phyloP scores from a whole-genome alignment of 2,797 vertebrate genomes.

The Cryptoblepharus egeriae region DNA sequence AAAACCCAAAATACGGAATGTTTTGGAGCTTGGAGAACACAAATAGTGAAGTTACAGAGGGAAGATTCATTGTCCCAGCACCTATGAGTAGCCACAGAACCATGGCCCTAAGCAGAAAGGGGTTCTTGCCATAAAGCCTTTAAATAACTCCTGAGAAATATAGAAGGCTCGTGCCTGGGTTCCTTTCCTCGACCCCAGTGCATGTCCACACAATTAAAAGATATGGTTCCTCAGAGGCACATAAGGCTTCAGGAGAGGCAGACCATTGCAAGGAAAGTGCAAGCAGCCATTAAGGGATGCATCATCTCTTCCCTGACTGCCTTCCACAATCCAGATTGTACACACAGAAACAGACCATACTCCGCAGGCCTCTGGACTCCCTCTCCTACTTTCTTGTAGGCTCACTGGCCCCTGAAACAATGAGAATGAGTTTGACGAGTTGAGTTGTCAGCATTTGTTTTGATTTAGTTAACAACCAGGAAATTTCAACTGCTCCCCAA shows the following conservation, averaged over 20 bases:
- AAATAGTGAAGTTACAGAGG: not conserved
- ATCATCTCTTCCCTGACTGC: too few relatives aligned
- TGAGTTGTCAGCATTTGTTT: constrained; percentile 7
- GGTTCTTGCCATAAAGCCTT: not conserved
- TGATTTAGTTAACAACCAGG: not conserved
- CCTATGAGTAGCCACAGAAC: not conserved
- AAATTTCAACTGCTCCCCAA: not conserved
- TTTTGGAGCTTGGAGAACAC: not conserved
- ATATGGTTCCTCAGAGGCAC: not conserved
- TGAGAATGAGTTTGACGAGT: not conserved
- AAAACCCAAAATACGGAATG: not conserved
- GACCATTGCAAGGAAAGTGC: too few relatives aligned
- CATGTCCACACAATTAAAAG: not conserved
- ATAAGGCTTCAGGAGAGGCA: not conserved
- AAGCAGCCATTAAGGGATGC: not conserved
- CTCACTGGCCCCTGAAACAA: not conserved
- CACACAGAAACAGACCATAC: not conserved
- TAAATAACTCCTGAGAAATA: not conserved
- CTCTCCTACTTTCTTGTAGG: not conserved
- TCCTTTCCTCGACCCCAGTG: not conserved
- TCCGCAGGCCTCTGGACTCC: not conserved
- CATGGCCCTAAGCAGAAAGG: not conserved
- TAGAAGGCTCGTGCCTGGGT: not conserved
- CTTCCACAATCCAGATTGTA: not conserved
- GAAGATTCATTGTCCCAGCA: not conserved